Percentiles rank a stretch among this genome's conserved stretches.
phyloP scores from a whole-genome alignment of 2,797 vertebrate genomes.

The Todus mexicanus region DNA sequence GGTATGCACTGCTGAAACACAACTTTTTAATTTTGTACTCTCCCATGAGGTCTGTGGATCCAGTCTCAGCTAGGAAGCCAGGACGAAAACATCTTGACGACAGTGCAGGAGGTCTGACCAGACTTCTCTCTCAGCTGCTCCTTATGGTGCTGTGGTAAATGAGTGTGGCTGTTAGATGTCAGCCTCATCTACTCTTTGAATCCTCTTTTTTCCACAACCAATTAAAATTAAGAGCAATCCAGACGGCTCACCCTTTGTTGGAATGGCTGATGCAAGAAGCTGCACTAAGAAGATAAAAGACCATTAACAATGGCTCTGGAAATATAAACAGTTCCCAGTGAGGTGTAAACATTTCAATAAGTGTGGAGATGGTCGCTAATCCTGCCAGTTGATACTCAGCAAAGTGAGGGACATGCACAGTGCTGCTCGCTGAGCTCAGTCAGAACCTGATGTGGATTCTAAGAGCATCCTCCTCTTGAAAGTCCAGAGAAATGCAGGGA shows the following conservation, averaged over 20 bases:
- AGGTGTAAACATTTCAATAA: background rate
- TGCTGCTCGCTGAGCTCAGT: background rate
- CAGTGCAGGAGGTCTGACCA: background rate
- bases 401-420: background rate
- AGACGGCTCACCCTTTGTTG: background rate
- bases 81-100: background rate
- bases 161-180: background rate
- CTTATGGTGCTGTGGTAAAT: background rate
- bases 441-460: background rate
- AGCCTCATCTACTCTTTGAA: background rate
- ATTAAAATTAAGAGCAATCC: background rate
- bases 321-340: background rate
- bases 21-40: slow-evolving; percentile 16
- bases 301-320: background rate
- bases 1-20: background rate
- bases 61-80: slow-evolving; percentile 6
- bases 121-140: background rate
- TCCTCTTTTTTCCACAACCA: background rate
- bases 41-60: slow-evolving; percentile 13
- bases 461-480: background rate
- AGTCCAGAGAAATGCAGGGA: background rate
- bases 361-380: background rate
- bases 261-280: background rate
- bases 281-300: background rate
- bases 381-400: background rate